phyloP scores from a whole-genome alignment of 2,113 vertebrate species.

The Catharus bicknelli region DNA sequence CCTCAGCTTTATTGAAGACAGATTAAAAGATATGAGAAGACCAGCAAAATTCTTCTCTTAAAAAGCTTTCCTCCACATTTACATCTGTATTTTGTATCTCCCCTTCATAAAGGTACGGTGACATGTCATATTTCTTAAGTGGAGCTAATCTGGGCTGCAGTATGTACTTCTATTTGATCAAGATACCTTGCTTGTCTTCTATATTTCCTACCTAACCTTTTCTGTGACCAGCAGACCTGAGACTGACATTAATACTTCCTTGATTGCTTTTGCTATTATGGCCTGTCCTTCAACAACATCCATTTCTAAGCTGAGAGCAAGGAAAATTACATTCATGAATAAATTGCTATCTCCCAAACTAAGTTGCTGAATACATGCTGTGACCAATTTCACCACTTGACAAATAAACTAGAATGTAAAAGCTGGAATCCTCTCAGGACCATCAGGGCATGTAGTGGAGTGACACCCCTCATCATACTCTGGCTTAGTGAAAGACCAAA shows the following conservation, averaged over 20 bases:
- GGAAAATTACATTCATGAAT: background rate
- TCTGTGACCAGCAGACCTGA: background rate
- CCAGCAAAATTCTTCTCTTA: background rate
- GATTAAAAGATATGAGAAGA: background rate
- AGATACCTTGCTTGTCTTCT: background rate
- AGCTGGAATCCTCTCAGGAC: background rate
- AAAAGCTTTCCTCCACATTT: background rate
- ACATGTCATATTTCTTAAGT: accelerated
- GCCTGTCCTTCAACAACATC: background rate
- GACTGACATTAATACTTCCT: background rate
- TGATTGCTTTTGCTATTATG: background rate
- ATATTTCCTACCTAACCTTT: background rate
- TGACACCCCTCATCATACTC: background rate
- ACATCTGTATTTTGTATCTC: background rate
- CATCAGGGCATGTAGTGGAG: background rate
- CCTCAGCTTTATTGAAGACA: background rate
- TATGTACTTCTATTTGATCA: background rate
- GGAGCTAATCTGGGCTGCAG: background rate
- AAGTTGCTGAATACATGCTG: background rate
- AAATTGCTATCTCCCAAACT: background rate
- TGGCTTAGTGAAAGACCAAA: background rate
- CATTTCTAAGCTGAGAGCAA: background rate
- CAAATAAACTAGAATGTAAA: background rate
- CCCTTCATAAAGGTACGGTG: background rate
- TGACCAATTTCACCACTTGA: background rate